A percentile compares a stretch with the other conserved stretches of the same genome.
phyloP scores from a whole-genome alignment of 2,113 vertebrate genomes.

The Microtus montanus region DNA sequence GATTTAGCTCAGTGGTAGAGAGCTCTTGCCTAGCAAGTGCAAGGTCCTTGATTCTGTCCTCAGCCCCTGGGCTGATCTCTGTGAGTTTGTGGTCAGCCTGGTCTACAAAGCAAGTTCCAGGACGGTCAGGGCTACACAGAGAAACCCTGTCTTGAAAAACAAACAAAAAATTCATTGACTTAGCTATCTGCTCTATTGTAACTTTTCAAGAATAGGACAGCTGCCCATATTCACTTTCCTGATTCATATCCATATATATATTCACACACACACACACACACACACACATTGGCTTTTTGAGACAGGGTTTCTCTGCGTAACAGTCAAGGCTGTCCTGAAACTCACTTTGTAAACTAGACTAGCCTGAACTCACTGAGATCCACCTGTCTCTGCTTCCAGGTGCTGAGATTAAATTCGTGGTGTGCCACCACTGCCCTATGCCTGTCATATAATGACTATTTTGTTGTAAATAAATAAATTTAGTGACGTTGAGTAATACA shows the following conservation, averaged over 20 bases:
- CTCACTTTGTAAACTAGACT: no score
- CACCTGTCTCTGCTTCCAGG: no score
- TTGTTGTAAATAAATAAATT: slow-evolving; percentile 31
- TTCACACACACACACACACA: no score
- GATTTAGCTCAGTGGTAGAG: not conserved
- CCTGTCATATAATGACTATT: not conserved
- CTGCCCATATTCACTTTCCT: not conserved
- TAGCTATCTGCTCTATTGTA: not conserved
- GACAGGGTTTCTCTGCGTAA: no score
- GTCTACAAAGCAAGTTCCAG: not conserved
- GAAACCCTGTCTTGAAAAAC: not conserved
- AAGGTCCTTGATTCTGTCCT: not conserved
- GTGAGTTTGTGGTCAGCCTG: not conserved
- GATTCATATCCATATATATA: not conserved
- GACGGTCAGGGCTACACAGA: not conserved
- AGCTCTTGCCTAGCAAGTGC: not conserved
- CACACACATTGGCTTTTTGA: no score
- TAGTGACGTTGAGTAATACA: slow-evolving; percentile 1
- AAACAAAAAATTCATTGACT: slow-evolving; percentile 13
- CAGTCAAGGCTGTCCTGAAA: no score
- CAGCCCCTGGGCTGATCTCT: not conserved
- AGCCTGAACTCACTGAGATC: no score
- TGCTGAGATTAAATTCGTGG: no score
- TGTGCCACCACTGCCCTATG: not conserved
- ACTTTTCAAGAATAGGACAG: not conserved